Evolutionary conservation across 1,140 invertebrate genomes (phyloP), one percentile per base, ranked within the genome.

Genomic region (Oedothorax gibbosus): DNA sequence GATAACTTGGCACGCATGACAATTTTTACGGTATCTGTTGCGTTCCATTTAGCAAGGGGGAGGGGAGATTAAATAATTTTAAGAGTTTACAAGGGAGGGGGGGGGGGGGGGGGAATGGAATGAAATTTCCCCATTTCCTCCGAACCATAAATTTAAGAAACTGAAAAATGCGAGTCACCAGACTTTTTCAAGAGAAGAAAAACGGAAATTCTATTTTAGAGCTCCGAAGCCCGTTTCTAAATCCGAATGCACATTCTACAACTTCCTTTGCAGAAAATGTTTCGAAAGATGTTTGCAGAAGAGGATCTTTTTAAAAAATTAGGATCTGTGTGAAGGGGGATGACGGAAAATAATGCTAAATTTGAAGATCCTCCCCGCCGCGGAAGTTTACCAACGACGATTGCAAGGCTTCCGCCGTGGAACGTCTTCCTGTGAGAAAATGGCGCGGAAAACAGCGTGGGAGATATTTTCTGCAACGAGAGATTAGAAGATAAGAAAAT

Each of bases 181-280:
- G 35, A 35, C 35, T 35, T 35, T 35, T 35, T 35, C 35, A 5
- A 35, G 35, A 35, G 35, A 35, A 35, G 35, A 14, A 62, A 62
- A 62, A 62, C 72, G 79, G 79, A 82, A 82, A 53, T 84, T 76
- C 81, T 84, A 84, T 84, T 84, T 84, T 66, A 50, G 60, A 73
- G 14, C 71, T 5, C 51, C 51, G 60, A 14, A 62, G 60, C 35
- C 56, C 72, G 72, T 84, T 84, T 84, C 81, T 76, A 84, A 84
- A 75, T 84, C 81, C 81, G 81, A 84, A 84, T 84, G 51, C 72
- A 53, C 66, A 75, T 62, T 66, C 62, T 72, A 18, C 57, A n/a
- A 77, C 49, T 77, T 77, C 75, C 75, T 64, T 50, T 53, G 72
- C 62, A 62, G n/a, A 57, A 80, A 54, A 49, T 73, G 54, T 72